phyloP scores from a whole-genome alignment of 2,113 vertebrate genomes.

The Pseudolaguvia tuberculata region DNA sequence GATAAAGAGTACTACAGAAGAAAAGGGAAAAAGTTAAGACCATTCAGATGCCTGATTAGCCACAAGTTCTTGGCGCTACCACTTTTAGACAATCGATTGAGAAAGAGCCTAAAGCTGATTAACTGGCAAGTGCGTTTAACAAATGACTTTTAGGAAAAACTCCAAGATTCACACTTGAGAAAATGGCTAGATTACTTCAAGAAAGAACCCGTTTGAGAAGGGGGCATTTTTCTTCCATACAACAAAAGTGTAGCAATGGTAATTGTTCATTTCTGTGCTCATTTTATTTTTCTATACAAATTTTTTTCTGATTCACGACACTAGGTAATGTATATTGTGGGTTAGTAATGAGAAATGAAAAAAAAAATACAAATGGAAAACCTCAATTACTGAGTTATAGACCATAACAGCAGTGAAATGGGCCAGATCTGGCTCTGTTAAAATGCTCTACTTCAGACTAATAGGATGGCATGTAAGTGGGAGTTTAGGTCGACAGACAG shows the following conservation, averaged over 20 bases:
- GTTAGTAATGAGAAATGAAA: neutral
- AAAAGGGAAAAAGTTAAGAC: slow-evolving; percentile 1
- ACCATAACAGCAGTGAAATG: slow-evolving; percentile 23
- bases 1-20: neutral
- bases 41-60: slow-evolving; percentile 31
- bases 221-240: neutral
- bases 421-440: slow-evolving; percentile 20
- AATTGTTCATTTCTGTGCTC: neutral
- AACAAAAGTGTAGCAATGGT: neutral
- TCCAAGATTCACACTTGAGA: slow-evolving; percentile 14
- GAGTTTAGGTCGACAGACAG: slow-evolving; percentile 1
- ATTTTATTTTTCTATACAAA: slow-evolving; percentile 15
- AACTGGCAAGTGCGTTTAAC: slow-evolving; percentile 8
- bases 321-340: slow-evolving; percentile 16
- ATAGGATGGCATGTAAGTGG: slow-evolving; percentile 21
- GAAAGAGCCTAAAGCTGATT: slow-evolving; percentile 42
- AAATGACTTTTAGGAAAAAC: neutral
- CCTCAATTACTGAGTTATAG: slow-evolving; percentile 22
- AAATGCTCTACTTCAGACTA: slow-evolving; percentile 21
- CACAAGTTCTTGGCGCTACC: slow-evolving; percentile 22
- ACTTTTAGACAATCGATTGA: slow-evolving; percentile 41
- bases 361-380: neutral
- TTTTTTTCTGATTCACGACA: slow-evolving; percentile 17
- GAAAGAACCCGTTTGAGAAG: neutral
- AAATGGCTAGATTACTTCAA: neutral